Evolutionary conservation across 2,888 invertebrate genomes (phyloP), one percentile per base, ranked within the genome.

Genomic region (Schrankia costaestrigalis): DNA sequence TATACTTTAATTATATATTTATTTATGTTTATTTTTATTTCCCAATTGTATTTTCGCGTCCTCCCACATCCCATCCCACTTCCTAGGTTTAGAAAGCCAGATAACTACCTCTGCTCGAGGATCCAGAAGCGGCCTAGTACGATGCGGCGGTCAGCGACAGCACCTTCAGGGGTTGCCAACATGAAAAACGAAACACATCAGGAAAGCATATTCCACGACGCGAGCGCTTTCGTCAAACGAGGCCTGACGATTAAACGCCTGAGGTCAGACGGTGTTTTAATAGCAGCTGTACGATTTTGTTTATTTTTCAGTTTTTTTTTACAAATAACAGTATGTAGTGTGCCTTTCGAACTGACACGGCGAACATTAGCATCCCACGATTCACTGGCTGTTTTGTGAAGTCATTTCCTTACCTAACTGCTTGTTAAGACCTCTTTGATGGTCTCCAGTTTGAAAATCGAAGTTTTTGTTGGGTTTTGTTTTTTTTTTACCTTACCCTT

Each of bases 21-120:
- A 71, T 77, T 71, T 71, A 65, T 75, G 59, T 76, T 76, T 75
- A 75, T 75, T 74, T 79, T 71, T 71, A 62, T 61, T 63, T 63
- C 69, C 65, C 63, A 61, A 55, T 60, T 65, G 60, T 66, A 63
- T 66, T 62, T 35, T 60, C 60, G 64, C 50, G 42, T 60, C 64
- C 73, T 77, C 70, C 76, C 62, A 63, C 57, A 45, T 63, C 75
- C 72, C 60, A 35, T 59, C 64, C 64, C 60, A 47, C 59, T 56
- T 73, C 69, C 37, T 84, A 89, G 89, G 86, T 89, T 89, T 85
- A 80, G 79, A 74, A 85, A 77, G 69, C 85, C 89, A 69, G 87
- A 84, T 79, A 87, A 83, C 77, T 88, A 89, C 79, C 77, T 89
- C 53, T 71, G 77, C 48, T 72, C 84, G 63, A 69, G 80, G 58